Evolutionary conservation across 1,140 invertebrate genomes (phyloP).

Genomic region (Caenorhabditis latens): DNA sequence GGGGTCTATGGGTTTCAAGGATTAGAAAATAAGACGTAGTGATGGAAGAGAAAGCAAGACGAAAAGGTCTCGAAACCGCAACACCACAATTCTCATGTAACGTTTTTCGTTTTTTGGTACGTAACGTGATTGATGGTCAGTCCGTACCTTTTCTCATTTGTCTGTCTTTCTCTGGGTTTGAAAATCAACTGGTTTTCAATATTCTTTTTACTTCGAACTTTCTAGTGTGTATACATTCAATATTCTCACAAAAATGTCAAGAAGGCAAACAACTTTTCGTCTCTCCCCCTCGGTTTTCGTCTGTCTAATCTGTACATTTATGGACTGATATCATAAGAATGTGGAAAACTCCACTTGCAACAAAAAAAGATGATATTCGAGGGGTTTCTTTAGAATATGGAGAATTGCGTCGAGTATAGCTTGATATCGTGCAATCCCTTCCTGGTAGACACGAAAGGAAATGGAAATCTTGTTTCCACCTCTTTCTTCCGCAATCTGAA

Average conservation of each 20-base stretch:
- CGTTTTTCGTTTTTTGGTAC: background rate
- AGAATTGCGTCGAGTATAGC: too few relatives aligned
- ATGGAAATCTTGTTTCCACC: background rate
- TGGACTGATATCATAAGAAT: constrained; percentile 53
- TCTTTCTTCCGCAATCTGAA: too few relatives aligned
- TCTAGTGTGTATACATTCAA: constrained; percentile 11
- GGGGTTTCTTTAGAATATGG: background rate
- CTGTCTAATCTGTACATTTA: constrained; percentile 35
- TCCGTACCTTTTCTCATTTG: background rate
- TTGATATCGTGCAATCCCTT: too few relatives aligned
- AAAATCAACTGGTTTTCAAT: too few relatives aligned
- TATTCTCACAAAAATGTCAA: constrained; percentile 2
- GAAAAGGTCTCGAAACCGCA: background rate
- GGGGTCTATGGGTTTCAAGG: constrained; percentile 5
- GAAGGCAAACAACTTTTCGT: constrained; percentile 39
- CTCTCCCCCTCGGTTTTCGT: background rate
- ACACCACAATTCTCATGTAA: background rate
- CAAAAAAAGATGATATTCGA: background rate
- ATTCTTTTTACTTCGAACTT: background rate
- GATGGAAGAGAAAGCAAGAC: background rate
- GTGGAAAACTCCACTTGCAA: constrained; percentile 3
- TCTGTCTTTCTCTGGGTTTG: background rate
- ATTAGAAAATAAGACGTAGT: background rate
- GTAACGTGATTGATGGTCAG: too few relatives aligned
- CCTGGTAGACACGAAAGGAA: background rate